Evolutionary conservation across 2,113 vertebrate genomes (phyloP), one percentile per base, ranked within the genome.

Genomic region (Deroptyus accipitrinus): DNA sequence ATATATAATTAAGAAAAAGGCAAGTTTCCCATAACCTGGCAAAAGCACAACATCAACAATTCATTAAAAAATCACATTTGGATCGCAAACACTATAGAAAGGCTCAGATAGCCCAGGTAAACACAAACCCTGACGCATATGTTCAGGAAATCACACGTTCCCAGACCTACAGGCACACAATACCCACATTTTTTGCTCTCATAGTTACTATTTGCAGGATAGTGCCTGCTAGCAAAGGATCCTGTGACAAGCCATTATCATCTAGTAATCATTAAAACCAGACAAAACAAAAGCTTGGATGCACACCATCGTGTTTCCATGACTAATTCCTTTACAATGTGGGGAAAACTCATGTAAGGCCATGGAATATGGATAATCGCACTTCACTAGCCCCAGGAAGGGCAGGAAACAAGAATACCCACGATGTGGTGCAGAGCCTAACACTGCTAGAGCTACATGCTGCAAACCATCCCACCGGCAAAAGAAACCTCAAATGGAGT

Each of bases 91-190:
- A 72, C 20, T 59, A 55, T 4, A 69, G 54, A 16, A 85, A 94
- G 61, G 46, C 69, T 67, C 44, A 83, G 42, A 74, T n/a, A 31
- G 8, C 72, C 20, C 64, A 72, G 10, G 25, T 11, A 82, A 90
- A 39, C 30, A 54, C 30, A 54, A 69, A 86, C 41, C 35, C 59
- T 30, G 72, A 55, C 18, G 13, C 22, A 5, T 41, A 14, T 67
- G 41, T 25, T 86, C 68, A 88, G 46, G 84, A 96, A 93, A 81
- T 52, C 24, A 46, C 37, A n/a, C 39, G 27, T 75, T 88, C 85
- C 61, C 46, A 42, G 41, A 42, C 4, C 2, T 11, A 80, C 30
- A 61, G 59, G 35, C 55, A 79, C 44, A 84, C 62, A 54, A 61
- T 17, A n/a, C 17, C 12, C 25, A 49, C 51, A 39, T 11, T 55